Evolutionary conservation across 1,140 invertebrate species (phyloP), one percentile per base, ranked within the genome.

Genomic region (Leguminivora glycinivorella): DNA sequence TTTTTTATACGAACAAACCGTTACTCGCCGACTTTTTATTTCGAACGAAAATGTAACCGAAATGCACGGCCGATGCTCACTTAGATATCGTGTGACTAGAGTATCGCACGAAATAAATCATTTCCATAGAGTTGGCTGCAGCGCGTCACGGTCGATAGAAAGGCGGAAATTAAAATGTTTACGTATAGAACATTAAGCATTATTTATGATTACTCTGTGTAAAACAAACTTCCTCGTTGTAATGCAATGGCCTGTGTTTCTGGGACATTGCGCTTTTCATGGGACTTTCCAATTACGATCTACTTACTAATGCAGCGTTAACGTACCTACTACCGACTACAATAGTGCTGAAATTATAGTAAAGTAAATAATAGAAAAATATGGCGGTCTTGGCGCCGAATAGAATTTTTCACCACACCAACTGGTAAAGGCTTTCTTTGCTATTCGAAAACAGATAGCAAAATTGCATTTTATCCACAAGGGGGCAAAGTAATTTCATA

Each of bases 101-200:
- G 58, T 63, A 31, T 63, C 26, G 58, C 26, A 34, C 10, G 58
- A 31, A 31, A 63, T 68, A 77, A 71, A 77, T 77, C 71, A 72
- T 72, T 66, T 69, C 56, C 69, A 75, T 56, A 58, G 68, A 63
- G 58, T 63, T 63, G 58, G 34, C 66, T 29, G 29, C 68, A 67
- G 47, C 34, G 66, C 74, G 71, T 72, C 71, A 79, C 52, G 40
- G 69, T 63, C 71, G 70, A 67, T 56, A 72, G 68, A 47, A 63
- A 68, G 38, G 60, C 79, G 83, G 83, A 85, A 85, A 85, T 85
- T 83, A 80, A 83, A 83, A 75, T 63, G 58, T 77, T 80, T 81
- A 77, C 77, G 82, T 82, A 76, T 78, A 74, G 70, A 73, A 76
- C 83, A 85, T 83, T 83, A 81, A 82, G 66, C 72, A 75, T 79